Evolutionary conservation across 2,113 vertebrate genomes (phyloP).

Genomic region (Coturnix japonica): DNA sequence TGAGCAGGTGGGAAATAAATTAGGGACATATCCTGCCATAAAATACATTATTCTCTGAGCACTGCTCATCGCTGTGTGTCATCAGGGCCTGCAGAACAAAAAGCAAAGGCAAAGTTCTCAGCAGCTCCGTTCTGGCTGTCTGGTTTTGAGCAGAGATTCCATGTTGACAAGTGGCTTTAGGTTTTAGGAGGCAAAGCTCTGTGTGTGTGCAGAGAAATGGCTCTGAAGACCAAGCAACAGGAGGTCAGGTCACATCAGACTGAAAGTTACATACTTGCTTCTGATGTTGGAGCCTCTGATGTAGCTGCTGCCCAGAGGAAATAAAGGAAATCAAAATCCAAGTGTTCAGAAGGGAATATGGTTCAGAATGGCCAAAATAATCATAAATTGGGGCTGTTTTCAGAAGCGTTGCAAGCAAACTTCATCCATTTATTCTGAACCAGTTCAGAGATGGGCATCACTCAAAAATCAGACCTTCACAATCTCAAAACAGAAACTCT

Average conservation of each 20-base stretch:
- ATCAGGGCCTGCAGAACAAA: neutral
- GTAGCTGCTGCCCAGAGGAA: neutral
- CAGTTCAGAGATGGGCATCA: neutral
- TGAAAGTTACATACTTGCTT: neutral
- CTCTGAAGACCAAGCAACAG: neutral
- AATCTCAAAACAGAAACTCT: neutral
- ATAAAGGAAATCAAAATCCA: neutral
- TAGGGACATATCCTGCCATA: fast-evolving
- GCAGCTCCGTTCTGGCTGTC: neutral
- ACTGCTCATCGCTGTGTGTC: neutral
- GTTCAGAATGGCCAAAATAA: neutral
- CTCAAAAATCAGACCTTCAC: neutral
- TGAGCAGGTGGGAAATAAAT: neutral
- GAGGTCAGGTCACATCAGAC: neutral
- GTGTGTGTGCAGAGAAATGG: neutral
- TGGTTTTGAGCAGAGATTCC: fast-evolving
- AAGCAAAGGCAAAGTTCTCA: neutral
- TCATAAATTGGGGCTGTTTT: neutral
- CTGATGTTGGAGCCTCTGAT: neutral
- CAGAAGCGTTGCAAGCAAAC: neutral
- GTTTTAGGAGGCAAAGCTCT: neutral
- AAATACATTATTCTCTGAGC: neutral
- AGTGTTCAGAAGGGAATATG: neutral
- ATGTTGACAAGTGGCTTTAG: neutral
- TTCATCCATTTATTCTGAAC: neutral